phyloP scores from a whole-genome alignment of 2,888 invertebrate genomes.

The Malachius bipustulatus region DNA sequence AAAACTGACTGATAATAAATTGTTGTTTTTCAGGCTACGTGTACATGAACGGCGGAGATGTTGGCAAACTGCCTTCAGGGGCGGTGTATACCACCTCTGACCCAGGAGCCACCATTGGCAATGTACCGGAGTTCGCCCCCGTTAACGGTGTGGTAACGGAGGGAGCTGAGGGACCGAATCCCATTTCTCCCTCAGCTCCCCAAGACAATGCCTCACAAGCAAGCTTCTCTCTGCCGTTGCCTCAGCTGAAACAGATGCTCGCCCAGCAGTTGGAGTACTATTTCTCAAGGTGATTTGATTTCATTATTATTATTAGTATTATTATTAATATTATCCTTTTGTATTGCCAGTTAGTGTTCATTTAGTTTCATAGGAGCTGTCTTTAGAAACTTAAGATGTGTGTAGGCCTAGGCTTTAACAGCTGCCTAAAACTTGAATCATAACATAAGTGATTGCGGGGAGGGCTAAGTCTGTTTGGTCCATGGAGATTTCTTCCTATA shows the following conservation, averaged over 20 bases:
- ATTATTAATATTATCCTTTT: no score
- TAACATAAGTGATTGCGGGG: no score
- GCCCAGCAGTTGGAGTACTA: constrained; percentile 79
- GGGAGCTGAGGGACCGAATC: constrained; percentile 36
- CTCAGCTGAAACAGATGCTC: constrained; percentile 66
- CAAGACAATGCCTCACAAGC: constrained; percentile 38
- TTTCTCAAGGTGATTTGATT: constrained; percentile 79
- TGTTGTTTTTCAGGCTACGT: constrained; percentile 52
- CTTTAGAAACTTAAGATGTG: no score
- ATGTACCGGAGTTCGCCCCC: constrained; percentile 28
- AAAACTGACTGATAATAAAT: no score
- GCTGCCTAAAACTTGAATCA: no score
- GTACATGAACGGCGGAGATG: constrained; percentile 78
- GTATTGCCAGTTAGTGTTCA: no score
- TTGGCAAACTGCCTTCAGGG: constrained; percentile 62
- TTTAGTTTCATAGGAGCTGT: no score
- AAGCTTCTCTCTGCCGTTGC: constrained; percentile 50
- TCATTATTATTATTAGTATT: no score
- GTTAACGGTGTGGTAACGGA: constrained; percentile 34
- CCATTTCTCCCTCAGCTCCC: constrained; percentile 38
- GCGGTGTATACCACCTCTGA: constrained; percentile 59
- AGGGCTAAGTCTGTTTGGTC: no score
- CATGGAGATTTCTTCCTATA: no score
- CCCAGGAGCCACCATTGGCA: constrained; percentile 37
- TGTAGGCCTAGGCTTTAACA: no score